Evolutionary conservation across 2,888 invertebrate genomes (phyloP), one percentile per base, ranked within the genome.

Genomic region (Hirtodrosophila trivittata): DNA sequence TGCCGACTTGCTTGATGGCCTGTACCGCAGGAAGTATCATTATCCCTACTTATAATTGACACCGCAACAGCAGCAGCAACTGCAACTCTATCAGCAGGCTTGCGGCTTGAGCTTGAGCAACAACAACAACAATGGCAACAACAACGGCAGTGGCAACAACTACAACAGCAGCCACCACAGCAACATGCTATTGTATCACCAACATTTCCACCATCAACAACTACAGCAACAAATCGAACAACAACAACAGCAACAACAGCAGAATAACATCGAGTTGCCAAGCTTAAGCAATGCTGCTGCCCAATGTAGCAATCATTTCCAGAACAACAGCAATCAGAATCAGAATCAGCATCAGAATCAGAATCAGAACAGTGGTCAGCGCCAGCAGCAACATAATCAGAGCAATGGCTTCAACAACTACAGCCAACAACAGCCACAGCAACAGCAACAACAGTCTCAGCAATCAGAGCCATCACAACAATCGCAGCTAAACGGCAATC

Each of bases 1-100:
- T 76, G 78, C 88, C 52, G 89, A 90, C 47, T 77, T 90, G 76
- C 88, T 91, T 73, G 91, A 91, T 66, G 90, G 90, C 76, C 83
- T 91, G 84, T 90, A 91, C 87, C 89, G 91, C 71, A 88, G 91
- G 85, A 91, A 91, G 88, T 91, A 90, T 77, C 90, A 90, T 66
- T 91, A 91, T 89, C 90, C 91, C 25, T 91, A 90, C 67, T 91
- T 90, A 91, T 90, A 90, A 90, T 90, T 90, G 86, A 84, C 82
- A 77, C 84, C 87, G 73, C 82, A 77, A 52, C 82, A 86, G 84
- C 86, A 86, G 81, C 86, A 83, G 76, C 81, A 81, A 76, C 83
- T 77, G 60, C 83, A 67, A 62, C 69, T 75, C 64, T 78, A 78
- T 67, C 80, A 83, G 80, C 84, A 80, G 77, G 69, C 86, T 73